Conservation (phyloP, 2,113 vertebrate genomes). For the Sisor rabdophorus region DNA sequence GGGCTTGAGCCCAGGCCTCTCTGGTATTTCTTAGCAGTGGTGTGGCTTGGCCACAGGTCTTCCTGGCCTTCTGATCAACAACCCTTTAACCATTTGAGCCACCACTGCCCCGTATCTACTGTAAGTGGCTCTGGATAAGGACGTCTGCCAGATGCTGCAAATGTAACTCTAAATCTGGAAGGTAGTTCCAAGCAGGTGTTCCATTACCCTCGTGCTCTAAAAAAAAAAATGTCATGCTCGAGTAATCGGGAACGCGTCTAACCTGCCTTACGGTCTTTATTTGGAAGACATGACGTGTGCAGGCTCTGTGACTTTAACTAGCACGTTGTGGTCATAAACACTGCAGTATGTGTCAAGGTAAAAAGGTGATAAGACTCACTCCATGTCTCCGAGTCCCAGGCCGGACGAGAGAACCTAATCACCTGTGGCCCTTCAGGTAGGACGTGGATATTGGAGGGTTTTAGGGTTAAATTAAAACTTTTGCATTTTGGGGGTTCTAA, state of each 20-base stretch:
- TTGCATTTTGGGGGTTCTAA: no score
- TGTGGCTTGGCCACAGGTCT: no score
- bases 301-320: constrained; percentile 16
- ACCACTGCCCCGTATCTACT: no score
- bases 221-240: neutral
- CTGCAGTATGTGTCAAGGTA: neutral
- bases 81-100: no score
- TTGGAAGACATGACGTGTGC: neutral
- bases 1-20: no score
- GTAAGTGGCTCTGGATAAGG: no score
- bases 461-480: neutral
- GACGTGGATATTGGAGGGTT: no score
- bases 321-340: constrained; percentile 9
- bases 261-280: neutral
- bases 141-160: no score
- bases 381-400: neutral
- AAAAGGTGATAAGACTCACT: constrained; percentile 5
- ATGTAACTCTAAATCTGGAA: no score
- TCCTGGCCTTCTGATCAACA: no score
- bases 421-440: constrained; percentile 8
- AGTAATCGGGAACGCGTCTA: neutral
- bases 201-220: neutral
- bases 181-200: no score
- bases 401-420: neutral
- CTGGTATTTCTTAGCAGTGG: no score